These are phyloP conservation scores for Drosophila tani DNA, from an alignment of 1,140 invertebrate species.

Conservation along the genomic window DNA sequence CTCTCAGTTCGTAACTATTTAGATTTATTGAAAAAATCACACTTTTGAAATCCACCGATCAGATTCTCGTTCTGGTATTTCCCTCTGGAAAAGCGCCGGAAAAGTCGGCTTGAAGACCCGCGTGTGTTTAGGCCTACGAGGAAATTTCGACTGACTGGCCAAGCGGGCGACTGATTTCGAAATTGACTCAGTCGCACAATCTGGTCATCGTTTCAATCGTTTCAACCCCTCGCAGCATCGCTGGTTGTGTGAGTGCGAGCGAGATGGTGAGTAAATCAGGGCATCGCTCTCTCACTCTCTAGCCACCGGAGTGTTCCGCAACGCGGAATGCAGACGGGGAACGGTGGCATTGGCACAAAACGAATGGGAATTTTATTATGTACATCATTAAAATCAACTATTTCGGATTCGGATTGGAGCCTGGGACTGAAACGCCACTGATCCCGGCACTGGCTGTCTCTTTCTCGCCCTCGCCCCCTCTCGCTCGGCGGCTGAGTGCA, in stretches of 20 bases:
- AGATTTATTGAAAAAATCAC: not conserved
- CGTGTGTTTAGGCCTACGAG: slow-evolving; percentile 84
- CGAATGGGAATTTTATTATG: slow-evolving; percentile 85
- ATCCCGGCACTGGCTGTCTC: slow-evolving; percentile 16
- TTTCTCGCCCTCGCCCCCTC: slow-evolving; percentile 16
- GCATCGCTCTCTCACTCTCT: slow-evolving; percentile 20
- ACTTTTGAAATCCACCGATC: slow-evolving; percentile 18
- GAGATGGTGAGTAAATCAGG: slow-evolving; percentile 59
- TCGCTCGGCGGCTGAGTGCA: slow-evolving; percentile 61
- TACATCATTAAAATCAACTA: slow-evolving; percentile 85
- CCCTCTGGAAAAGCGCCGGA: slow-evolving; percentile 14
- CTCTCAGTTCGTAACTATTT: not conserved
- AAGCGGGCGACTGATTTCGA: slow-evolving; percentile 79
- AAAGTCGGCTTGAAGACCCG: slow-evolving; percentile 47
- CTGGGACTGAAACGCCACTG: slow-evolving; percentile 62
- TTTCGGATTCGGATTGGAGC: slow-evolving; percentile 84
- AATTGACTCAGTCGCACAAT: slow-evolving; percentile 73
- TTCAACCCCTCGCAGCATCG: slow-evolving; percentile 57
- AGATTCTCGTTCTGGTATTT: slow-evolving; percentile 25
- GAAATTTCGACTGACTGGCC: slow-evolving; percentile 22
- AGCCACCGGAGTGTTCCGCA: slow-evolving; percentile 50
- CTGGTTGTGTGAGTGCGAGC: slow-evolving; percentile 4
- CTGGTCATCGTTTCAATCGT: slow-evolving; percentile 48
- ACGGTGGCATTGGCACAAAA: slow-evolving; percentile 84
- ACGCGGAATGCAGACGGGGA: slow-evolving; percentile 60